These are phyloP conservation scores for Callipepla californica DNA, from an alignment of 2,113 vertebrate genomes.

Conservation along the genomic window DNA sequence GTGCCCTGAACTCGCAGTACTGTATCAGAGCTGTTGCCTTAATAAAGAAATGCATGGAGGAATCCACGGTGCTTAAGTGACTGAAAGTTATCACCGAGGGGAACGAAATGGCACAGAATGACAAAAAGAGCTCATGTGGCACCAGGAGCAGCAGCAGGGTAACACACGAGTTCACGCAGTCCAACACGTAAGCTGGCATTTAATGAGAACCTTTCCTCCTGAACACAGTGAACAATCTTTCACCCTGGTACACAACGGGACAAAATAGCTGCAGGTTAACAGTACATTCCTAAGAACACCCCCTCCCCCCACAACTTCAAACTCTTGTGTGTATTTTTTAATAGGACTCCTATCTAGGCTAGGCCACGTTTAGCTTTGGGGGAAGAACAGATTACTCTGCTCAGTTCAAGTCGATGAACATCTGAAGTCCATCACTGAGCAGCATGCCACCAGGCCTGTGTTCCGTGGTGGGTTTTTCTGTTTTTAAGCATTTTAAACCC, in stretches of 20 bases:
- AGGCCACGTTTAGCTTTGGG: background rate
- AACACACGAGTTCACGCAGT: background rate
- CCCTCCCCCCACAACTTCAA: background rate
- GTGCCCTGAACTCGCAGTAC: background rate
- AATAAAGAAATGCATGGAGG: background rate
- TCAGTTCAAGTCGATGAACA: background rate
- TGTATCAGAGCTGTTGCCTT: background rate
- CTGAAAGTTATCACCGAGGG: background rate
- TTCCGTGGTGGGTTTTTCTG: no score
- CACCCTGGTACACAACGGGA: background rate
- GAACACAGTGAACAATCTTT: background rate
- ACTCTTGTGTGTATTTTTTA: background rate
- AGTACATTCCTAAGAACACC: background rate
- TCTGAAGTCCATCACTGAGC: background rate
- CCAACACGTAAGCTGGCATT: background rate
- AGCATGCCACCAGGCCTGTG: background rate
- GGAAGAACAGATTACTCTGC: background rate
- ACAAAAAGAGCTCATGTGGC: background rate
- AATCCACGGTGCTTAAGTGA: background rate
- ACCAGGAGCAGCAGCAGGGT: background rate
- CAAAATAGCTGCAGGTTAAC: background rate
- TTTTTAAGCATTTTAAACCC: background rate
- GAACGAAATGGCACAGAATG: rapidly evolving
- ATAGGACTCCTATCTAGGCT: background rate
- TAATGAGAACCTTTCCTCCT: background rate